phyloP scores from a whole-genome alignment of 2,888 invertebrate species.

The Aphrophora alni region DNA sequence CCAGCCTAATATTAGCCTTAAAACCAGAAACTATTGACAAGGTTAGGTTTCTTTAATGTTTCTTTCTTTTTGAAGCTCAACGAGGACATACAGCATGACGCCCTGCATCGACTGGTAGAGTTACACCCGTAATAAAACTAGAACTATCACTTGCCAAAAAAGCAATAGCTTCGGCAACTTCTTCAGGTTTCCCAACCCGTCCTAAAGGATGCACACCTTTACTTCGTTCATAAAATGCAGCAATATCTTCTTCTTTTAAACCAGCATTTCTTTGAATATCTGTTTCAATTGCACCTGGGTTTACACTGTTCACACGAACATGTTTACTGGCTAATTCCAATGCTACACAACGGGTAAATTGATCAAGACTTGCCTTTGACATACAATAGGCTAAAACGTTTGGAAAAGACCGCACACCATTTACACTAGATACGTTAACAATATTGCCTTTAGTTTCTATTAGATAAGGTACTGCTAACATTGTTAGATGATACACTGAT shows the following conservation, averaged over 20 bases:
- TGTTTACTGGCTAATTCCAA: slow-evolving; percentile 82
- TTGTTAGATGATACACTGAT: slow-evolving; percentile 80
- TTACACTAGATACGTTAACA: slow-evolving; percentile 95
- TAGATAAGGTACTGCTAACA: slow-evolving; percentile 86
- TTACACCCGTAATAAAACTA: slow-evolving; percentile 90
- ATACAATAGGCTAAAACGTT: slow-evolving; percentile 90
- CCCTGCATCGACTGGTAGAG: slow-evolving; percentile 93
- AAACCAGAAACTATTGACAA: no score
- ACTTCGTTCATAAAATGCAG: slow-evolving; percentile 80
- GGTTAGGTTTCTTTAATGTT: no score
- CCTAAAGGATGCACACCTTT: slow-evolving; percentile 93
- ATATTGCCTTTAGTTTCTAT: slow-evolving; percentile 85
- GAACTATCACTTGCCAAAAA: slow-evolving; percentile 90
- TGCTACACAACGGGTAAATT: slow-evolving; percentile 91
- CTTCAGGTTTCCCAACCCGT: slow-evolving; percentile 80
- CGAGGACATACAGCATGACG: slow-evolving; percentile 92
- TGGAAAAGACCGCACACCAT: slow-evolving; percentile 88
- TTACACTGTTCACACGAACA: slow-evolving; percentile 89
- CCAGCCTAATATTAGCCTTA: no score
- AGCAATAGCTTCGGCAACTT: slow-evolving; percentile 89
- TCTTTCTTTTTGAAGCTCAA: no score
- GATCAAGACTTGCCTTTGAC: slow-evolving; percentile 93
- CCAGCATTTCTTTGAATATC: slow-evolving; percentile 88
- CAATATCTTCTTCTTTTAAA: slow-evolving; percentile 81
- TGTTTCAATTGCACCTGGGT: slow-evolving; percentile 93